These are phyloP conservation scores for Aramus guarauna DNA, from an alignment of 2,113 vertebrate species.

Conservation along the genomic window DNA sequence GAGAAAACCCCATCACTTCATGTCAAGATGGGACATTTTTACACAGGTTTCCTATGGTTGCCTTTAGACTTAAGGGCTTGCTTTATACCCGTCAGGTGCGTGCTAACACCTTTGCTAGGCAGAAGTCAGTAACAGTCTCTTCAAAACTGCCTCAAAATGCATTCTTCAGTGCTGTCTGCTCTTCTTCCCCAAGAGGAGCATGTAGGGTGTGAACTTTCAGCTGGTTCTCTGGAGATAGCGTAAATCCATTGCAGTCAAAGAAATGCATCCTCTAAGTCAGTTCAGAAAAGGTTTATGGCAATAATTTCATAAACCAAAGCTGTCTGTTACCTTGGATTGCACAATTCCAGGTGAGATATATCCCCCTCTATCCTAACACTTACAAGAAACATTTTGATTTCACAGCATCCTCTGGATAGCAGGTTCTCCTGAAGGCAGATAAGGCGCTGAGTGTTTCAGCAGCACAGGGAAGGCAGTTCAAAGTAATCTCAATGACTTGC, in stretches of 20 bases:
- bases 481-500: neutral
- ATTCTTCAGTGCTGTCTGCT: neutral
- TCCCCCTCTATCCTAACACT: neutral
- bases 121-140: neutral
- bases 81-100: accelerated
- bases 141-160: neutral
- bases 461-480: neutral
- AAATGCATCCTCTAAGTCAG: neutral
- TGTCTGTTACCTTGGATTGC: neutral
- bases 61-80: neutral
- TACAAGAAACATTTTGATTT: neutral
- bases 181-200: neutral
- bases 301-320: neutral
- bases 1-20: neutral
- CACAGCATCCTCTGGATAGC: neutral
- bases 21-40: neutral
- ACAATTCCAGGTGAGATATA: neutral
- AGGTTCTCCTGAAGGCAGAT: neutral
- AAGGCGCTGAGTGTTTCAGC: neutral
- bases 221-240: conserved; percentile 16
- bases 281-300: neutral
- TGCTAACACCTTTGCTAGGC: neutral
- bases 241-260: neutral
- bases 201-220: neutral
- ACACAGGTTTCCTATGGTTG: neutral